Base-by-base conservation (phyloP, 2,113 vertebrate genomes). In the Athene cunicularia region DNA sequence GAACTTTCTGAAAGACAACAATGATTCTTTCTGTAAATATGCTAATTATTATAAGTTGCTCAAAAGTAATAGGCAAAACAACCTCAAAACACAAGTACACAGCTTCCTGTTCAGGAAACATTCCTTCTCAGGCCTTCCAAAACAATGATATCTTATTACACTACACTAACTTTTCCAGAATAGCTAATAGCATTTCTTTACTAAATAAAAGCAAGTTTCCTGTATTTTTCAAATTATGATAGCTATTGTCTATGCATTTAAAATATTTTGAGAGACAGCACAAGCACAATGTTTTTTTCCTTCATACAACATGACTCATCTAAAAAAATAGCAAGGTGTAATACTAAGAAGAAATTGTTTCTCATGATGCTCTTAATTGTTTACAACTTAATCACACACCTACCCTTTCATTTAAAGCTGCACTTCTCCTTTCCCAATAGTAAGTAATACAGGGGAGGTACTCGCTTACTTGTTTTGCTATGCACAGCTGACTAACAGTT, bases 381-480 rank as follows among this genome's bases (percentile, higher is more conserved):
- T 80, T 80, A 64, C 33, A 73, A n/a, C 82, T 83, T 33, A 80
- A 62, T 50, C 16, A 41, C 18, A 72, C 6, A 18, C 16, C 9
- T 70, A 32, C 2, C 16, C 11, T 70, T 83, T 80, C 45, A 43
- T 73, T 49, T 72, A 43, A 68, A 86, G 33, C 27, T 43, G 37
- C 27, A 14, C 12, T 58, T 23, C 55, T 64, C 52, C 30, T 63
- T 76, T 33, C 28, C 39, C 35, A 70, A 26, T 33, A 56, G 14
- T 16, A 80, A 58, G n/a, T 26, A 28, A 35, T 20, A 43, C 21
- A 18, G 24, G 75, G 21, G 23, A 73, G 22, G 16, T 59, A 68
- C 21, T 55, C 0, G 0, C 28, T 64, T 0, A 0, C 52, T 64
- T 52, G 52, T 52, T 68, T 75, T 59, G 33, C 43, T 67, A 11